Conservation (phyloP, 2,888 invertebrate genomes). For the Cryptocheilus praepositus region DNA sequence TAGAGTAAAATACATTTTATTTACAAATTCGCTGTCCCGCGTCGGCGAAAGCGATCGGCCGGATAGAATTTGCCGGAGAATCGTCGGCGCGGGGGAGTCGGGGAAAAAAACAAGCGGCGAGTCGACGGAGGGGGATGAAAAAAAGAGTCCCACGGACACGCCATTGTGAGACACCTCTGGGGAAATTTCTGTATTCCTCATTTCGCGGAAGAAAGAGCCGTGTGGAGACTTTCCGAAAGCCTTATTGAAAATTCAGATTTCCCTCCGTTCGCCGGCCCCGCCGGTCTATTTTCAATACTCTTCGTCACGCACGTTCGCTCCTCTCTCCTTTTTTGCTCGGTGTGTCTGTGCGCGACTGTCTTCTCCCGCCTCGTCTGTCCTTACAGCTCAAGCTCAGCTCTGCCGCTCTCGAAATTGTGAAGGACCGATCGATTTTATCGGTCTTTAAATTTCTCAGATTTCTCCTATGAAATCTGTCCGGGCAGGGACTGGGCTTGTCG, state of each 20-base stretch:
- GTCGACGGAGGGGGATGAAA: neutral
- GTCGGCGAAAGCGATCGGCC: constrained; percentile 13
- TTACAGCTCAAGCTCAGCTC: neutral
- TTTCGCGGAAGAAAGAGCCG: constrained; percentile 30
- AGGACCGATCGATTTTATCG: constrained; percentile 17
- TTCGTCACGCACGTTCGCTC: neutral
- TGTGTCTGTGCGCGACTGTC: neutral
- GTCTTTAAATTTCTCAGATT: neutral
- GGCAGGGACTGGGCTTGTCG: no score
- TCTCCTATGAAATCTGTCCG: neutral
- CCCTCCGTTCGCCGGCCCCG: neutral
- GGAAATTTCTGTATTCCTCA: constrained; percentile 53
- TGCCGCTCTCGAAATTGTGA: neutral
- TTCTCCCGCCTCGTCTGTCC: neutral
- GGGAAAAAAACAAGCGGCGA: neutral
- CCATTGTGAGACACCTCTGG: constrained; percentile 43
- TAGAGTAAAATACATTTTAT: no score
- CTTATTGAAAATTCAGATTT: constrained; percentile 36
- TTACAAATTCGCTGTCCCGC: no score
- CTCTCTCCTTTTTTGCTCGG: neutral
- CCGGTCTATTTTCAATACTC: neutral
- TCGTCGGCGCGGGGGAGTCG: constrained; percentile 12
- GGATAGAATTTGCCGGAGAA: constrained; percentile 27
- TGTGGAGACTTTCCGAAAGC: constrained; percentile 26
- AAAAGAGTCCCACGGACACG: constrained; percentile 3